Evolutionary conservation across 2,888 invertebrate genomes (phyloP).

Genomic region (Agrotis clavis): DNA sequence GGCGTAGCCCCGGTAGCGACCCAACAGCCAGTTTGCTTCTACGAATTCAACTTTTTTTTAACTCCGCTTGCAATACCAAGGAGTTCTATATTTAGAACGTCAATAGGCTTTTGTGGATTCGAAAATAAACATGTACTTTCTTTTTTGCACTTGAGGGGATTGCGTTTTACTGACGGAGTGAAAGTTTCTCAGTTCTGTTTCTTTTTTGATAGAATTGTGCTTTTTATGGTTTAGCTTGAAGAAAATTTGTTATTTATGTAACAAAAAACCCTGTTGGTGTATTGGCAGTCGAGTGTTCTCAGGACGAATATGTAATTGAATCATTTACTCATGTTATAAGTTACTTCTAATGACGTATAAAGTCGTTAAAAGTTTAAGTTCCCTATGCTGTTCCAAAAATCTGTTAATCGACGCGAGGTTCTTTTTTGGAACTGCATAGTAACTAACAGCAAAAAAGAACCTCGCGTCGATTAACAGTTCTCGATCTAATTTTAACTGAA

Average conservation of each 20-base stretch:
- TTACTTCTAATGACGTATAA: neutral
- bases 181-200: slow-evolving; percentile 10
- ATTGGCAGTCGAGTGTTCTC: neutral
- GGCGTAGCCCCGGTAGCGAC: slow-evolving; percentile 81
- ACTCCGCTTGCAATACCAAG: slow-evolving; percentile 77
- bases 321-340: neutral
- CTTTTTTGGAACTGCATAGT: no score
- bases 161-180: slow-evolving; percentile 8
- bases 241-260: neutral
- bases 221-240: slow-evolving; percentile 6
- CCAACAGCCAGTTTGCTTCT: slow-evolving; percentile 70
- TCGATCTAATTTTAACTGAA: slow-evolving; percentile 30
- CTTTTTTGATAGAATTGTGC: slow-evolving; percentile 1
- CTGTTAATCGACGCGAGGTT: no score
- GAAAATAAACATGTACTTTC: slow-evolving; percentile 50
- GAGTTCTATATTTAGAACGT: slow-evolving; percentile 82
- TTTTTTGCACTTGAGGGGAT: slow-evolving; percentile 38
- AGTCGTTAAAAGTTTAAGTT: neutral
- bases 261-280: neutral
- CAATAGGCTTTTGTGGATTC: slow-evolving; percentile 63
- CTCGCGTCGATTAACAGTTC: neutral
- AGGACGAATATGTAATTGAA: neutral
- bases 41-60: slow-evolving; percentile 76
- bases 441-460: no score
- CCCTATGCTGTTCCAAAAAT: neutral